Evolutionary conservation across 2,113 vertebrate genomes (phyloP).

Genomic region (Hemiprocne comata): DNA sequence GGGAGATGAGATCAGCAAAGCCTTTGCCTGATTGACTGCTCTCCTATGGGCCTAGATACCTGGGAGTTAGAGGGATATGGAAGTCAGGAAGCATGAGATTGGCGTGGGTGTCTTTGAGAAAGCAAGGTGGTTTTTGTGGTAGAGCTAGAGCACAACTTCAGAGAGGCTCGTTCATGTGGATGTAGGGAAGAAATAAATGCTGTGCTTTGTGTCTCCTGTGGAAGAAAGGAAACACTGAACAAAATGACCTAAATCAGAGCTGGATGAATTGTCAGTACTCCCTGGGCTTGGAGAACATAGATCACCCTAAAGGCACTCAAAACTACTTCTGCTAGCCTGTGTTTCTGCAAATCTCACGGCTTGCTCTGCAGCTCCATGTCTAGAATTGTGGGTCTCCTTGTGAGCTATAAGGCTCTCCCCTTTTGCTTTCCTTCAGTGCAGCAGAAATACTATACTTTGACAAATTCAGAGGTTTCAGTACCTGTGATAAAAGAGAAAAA

Average conservation of each 20-base stretch:
- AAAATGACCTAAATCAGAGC: constrained; percentile 2
- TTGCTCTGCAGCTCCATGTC: neutral
- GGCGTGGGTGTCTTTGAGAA: neutral
- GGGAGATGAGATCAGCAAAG: constrained; percentile 12
- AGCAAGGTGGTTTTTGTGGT: neutral
- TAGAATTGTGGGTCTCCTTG: neutral
- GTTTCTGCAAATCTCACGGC: neutral
- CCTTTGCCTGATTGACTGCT: neutral
- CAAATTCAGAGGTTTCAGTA: constrained; percentile 13
- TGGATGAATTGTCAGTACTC: neutral
- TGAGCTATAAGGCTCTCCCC: neutral
- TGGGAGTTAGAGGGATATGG: neutral
- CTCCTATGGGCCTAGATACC: neutral
- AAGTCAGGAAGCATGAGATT: neutral
- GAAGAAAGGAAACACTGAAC: neutral
- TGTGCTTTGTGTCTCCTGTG: neutral
- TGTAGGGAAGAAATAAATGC: neutral
- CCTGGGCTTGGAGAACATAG: neutral
- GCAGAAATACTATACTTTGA: constrained; percentile 27
- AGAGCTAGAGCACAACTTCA: neutral
- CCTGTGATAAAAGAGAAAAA: constrained; percentile 6
- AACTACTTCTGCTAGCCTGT: neutral
- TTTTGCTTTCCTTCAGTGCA: neutral
- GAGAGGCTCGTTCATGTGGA: neutral
- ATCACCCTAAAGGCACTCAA: neutral